Percentiles rank a stretch among this genome's conserved stretches.
Evolutionary conservation across 2,113 vertebrate genomes (phyloP).

Genomic region (Microcebus tavaratra): DNA sequence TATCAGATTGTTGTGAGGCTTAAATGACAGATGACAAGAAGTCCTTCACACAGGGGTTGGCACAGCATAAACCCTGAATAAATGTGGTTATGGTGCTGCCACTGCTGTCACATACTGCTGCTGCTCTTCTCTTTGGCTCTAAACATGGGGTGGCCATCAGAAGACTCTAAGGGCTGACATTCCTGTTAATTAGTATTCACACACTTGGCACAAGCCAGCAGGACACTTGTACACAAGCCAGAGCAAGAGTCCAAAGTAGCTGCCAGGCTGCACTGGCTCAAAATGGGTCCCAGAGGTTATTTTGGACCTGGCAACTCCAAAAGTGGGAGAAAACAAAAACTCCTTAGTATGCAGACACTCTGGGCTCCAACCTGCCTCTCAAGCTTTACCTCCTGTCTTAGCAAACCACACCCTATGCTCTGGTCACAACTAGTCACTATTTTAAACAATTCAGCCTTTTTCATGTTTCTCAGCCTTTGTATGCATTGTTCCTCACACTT

Average conservation of each 20-base stretch:
- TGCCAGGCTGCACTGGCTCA: not conserved
- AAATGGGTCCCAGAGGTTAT: not conserved
- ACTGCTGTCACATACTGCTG: not conserved
- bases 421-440: not conserved
- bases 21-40: constrained; percentile 19
- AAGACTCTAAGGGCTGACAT: not conserved
- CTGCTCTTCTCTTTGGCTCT: not conserved
- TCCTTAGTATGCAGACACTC: not conserved
- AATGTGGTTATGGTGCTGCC: fast-evolving
- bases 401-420: not conserved
- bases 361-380: not conserved
- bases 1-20: not conserved
- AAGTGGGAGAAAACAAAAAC: not conserved
- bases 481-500: not conserved
- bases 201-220: not conserved
- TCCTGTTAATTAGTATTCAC: not conserved
- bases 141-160: not conserved
- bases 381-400: not conserved
- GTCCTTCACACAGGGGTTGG: not conserved
- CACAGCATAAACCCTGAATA: not conserved
- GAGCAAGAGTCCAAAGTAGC: not conserved
- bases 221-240: not conserved
- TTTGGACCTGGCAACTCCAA: not conserved
- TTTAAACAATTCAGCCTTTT: not conserved
- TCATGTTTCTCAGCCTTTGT: not conserved